Evolutionary conservation across 2,797 vertebrate genomes (phyloP).

Genomic region (Atherinosoma microstoma): DNA sequence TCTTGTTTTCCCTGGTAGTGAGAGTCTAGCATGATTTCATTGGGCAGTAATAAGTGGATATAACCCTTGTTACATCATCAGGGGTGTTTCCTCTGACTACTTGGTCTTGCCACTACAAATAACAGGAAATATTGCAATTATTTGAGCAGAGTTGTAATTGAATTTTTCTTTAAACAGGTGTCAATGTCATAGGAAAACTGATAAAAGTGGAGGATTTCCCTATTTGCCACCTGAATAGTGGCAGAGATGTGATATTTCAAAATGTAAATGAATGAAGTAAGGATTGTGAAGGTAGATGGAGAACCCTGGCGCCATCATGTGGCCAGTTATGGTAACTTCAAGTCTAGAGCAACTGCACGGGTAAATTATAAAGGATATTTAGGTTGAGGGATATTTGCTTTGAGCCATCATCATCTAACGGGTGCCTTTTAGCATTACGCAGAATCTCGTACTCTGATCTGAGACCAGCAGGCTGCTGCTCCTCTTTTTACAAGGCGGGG

Average conservation of each 20-base stretch:
- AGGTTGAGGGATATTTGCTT: neutral
- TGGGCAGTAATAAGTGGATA: neutral
- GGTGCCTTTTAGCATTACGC: neutral
- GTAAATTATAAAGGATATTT: neutral
- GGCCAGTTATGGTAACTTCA: slow-evolving; percentile 3
- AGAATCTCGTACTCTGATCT: neutral
- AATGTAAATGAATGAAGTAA: neutral
- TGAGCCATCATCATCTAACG: neutral
- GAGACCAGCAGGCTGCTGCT: neutral
- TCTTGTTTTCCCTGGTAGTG: neutral
- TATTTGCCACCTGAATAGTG: neutral
- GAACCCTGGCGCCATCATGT: slow-evolving; percentile 27
- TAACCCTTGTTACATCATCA: neutral
- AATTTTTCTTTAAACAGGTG: too few relatives aligned
- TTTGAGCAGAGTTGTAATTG: too few relatives aligned
- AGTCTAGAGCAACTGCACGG: neutral
- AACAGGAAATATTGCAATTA: neutral
- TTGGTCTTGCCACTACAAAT: neutral
- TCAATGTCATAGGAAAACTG: too few relatives aligned
- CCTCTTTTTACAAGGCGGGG: neutral
- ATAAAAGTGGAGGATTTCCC: neutral
- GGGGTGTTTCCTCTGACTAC: neutral
- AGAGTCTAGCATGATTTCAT: neutral
- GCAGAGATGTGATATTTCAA: neutral
- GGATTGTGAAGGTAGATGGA: neutral